These are phyloP conservation scores for Epicampocera succincta DNA, from an alignment of 2,888 invertebrate genomes.

Conservation along the genomic window DNA sequence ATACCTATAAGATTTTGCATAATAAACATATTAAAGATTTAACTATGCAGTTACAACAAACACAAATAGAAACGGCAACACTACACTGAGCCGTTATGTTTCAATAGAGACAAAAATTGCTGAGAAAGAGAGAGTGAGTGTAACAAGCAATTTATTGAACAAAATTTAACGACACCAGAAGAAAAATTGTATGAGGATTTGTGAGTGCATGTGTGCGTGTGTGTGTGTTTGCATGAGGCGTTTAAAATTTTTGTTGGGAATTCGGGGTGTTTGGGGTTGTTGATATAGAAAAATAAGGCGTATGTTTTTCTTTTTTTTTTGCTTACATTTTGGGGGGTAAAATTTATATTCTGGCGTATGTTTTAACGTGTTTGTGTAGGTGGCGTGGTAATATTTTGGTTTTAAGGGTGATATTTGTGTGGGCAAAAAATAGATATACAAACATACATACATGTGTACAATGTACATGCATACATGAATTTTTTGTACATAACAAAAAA, in stretches of 20 bases:
- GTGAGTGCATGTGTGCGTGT: neutral
- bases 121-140: slow-evolving; percentile 1
- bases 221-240: neutral
- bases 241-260: slow-evolving; percentile 6
- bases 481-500: slow-evolving; percentile 38
- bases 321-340: slow-evolving; percentile 13
- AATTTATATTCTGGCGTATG: slow-evolving; percentile 49
- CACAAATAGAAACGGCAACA: slow-evolving; percentile 54
- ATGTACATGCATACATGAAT: no score
- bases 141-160: slow-evolving; percentile 52
- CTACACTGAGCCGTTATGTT: slow-evolving; percentile 29
- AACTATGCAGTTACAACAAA: slow-evolving; percentile 12
- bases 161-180: slow-evolving; percentile 3
- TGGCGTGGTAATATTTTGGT: slow-evolving; percentile 6
- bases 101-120: neutral
- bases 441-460: neutral
- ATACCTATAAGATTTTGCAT: slow-evolving; percentile 63
- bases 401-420: slow-evolving; percentile 58
- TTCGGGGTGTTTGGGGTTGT: slow-evolving; percentile 2
- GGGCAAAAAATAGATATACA: neutral
- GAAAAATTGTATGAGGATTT: neutral
- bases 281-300: slow-evolving; percentile 34
- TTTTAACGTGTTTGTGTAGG: slow-evolving; percentile 27
- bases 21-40: slow-evolving; percentile 66
- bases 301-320: slow-evolving; percentile 47